phyloP scores from a whole-genome alignment of 2,113 vertebrate species.

The Regulus satrapa region DNA sequence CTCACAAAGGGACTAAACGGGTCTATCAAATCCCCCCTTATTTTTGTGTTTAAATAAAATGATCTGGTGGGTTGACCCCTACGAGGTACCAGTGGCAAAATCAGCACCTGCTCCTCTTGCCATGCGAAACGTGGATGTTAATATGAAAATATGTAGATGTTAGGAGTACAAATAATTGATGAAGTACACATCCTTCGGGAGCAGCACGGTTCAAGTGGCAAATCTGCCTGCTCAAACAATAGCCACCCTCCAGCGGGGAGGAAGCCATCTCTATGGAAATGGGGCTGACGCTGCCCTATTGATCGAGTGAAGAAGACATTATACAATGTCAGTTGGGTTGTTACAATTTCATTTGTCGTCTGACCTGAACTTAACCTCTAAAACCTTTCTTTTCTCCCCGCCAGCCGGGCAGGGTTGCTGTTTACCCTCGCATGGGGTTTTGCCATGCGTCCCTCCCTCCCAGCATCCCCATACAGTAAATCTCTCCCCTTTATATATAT shows the following conservation, averaged over 20 bases:
- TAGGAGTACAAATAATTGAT: conserved; percentile 80
- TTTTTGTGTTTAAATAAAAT: not conserved
- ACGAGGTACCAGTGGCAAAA: not conserved
- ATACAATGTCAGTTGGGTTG: conserved; percentile 81
- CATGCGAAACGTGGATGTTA: not conserved
- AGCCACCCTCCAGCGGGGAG: conserved; percentile 75
- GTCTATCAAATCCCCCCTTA: not conserved
- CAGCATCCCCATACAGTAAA: not conserved
- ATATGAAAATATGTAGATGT: conserved; percentile 75
- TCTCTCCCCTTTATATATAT: not conserved
- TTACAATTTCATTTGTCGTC: conserved; percentile 83
- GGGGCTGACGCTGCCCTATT: conserved; percentile 80
- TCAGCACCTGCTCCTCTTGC: not conserved
- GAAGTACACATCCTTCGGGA: conserved; percentile 79
- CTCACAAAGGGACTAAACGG: not conserved
- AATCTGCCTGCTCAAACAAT: conserved; percentile 80
- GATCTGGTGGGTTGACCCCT: not conserved
- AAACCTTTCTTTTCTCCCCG: conserved; percentile 76
- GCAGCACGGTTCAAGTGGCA: conserved; percentile 79
- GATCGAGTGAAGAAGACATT: conserved; percentile 84
- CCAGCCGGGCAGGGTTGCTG: conserved; percentile 50
- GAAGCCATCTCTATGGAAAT: conserved; percentile 85
- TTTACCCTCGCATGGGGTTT: not conserved
- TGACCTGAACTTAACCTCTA: conserved; percentile 83
- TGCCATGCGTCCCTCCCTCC: not conserved